phyloP scores from a whole-genome alignment of 2,888 invertebrate genomes.

The Platerodrilus igneus region DNA sequence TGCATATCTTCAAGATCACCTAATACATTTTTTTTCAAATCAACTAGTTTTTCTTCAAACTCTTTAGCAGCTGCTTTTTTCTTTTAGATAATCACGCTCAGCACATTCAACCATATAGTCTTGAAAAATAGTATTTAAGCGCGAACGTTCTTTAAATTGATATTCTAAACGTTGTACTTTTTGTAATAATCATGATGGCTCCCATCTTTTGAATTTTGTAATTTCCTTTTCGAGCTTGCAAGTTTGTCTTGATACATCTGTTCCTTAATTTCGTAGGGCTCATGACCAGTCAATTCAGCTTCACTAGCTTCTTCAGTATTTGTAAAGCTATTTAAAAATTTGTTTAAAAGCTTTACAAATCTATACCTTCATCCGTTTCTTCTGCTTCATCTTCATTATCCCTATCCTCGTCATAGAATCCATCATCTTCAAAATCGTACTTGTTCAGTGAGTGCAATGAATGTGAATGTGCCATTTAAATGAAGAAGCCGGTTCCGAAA shows the following conservation, averaged over 20 bases:
- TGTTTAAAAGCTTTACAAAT: neutral
- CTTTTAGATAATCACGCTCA: conserved; percentile 80
- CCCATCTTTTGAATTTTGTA: conserved; percentile 83
- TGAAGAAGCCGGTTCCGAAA: too few species aligned
- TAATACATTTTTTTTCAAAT: conserved; percentile 81
- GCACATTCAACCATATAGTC: conserved; percentile 83
- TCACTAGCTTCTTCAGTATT: conserved; percentile 97
- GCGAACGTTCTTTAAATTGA: conserved; percentile 73
- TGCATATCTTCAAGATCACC: conserved; percentile 91
- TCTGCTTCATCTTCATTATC: conserved; percentile 59
- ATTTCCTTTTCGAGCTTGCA: conserved; percentile 79
- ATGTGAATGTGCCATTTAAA: too few species aligned
- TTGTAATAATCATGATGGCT: conserved; percentile 82
- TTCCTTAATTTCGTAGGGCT: conserved; percentile 81
- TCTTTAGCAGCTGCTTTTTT: conserved; percentile 84
- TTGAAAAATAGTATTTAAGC: conserved; percentile 70
- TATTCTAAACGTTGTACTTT: conserved; percentile 77
- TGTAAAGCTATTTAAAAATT: conserved; percentile 36
- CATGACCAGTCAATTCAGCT: conserved; percentile 80
- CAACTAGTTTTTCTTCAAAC: conserved; percentile 92
- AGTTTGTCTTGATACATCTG: conserved; percentile 90
- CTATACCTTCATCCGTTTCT: conserved; percentile 56
- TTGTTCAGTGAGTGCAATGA: conserved; percentile 65
- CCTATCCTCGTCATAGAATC: conserved; percentile 66
- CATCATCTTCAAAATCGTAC: conserved; percentile 69